Base-by-base conservation (phyloP, 2,888 invertebrate species). In the Pecten maximus region DNA sequence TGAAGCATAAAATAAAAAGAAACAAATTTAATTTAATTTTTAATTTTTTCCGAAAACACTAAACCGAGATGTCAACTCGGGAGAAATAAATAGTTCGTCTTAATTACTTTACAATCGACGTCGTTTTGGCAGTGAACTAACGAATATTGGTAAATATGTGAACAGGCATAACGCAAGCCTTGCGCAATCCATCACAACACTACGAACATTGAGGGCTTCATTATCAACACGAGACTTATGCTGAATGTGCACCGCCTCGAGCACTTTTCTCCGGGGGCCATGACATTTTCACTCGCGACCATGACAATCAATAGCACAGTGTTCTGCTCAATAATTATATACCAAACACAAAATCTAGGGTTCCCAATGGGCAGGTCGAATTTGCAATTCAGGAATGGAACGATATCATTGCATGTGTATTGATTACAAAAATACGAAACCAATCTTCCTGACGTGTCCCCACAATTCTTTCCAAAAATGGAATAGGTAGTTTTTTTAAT, bases 371-470 rank as follows among this genome's bases (percentile, higher is more conserved):
- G 23, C 60, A 23, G 35, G 12, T 74, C 23, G 74, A 74, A 74
- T 74, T 74, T 74, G 74, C 74, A 74, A 74, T 74, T 74, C 74
- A 74, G 15, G 74, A 74, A 74, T 19, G 23, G 54, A 54, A 19
- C 23, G 16, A n/a, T 54, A 15, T 6, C 54, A 3, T 28, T 35
- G 10, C 35, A 28, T 74, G 35, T 35, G 4, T 74, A 74, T 44
- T 44, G 74, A 74, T 74, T 60, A n/a, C 60, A 60, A 6, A 35
- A 35, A 74, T 19, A 74, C 35, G 8, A 74, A 74, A 74, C 19
- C 0, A 35, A 60, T 16, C 23, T n/a, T 60, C 23, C 8, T 28
- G 74, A 10, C 12, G 35, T 74, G 8, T 35, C 10, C 35, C 10
- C 23, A 74, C 6, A 2, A 12, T 8, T 74, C 74, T 8, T 35